These are phyloP conservation scores for Crocallis elinguaria DNA, from an alignment of 2,888 invertebrate genomes.

Conservation along the genomic window DNA sequence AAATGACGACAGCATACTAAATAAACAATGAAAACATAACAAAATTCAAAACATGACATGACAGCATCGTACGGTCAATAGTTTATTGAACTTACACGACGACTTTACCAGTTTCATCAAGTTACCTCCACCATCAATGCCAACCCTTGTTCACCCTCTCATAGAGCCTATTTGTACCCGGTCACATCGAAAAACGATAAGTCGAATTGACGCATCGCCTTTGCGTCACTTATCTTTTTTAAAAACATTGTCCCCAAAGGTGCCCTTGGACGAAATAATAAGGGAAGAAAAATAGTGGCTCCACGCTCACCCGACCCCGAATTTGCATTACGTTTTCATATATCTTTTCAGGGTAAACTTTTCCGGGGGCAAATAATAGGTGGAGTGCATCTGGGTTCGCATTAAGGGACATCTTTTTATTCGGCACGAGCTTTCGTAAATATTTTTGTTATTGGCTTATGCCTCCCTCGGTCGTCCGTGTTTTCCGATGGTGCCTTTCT, in stretches of 20 bases:
- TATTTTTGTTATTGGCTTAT: conserved; percentile 80
- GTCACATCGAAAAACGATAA: conserved; percentile 51
- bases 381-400: conserved; percentile 75
- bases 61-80: conserved; percentile 8
- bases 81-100: conserved; percentile 11
- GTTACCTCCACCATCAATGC: conserved; percentile 9
- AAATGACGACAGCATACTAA: not conserved
- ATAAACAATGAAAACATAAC: not conserved
- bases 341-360: conserved; percentile 65
- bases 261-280: conserved; percentile 58
- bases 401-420: conserved; percentile 83
- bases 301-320: conserved; percentile 54
- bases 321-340: conserved; percentile 79
- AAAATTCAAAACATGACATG: not conserved
- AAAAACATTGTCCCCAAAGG: conserved; percentile 75
- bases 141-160: conserved; percentile 44
- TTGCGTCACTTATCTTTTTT: conserved; percentile 64
- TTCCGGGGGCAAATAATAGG: conserved; percentile 78
- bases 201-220: conserved; percentile 47
- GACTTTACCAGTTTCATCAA: conserved; percentile 13
- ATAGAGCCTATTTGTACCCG: conserved; percentile 37
- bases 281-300: conserved; percentile 63
- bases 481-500: conserved; percentile 57
- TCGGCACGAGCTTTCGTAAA: conserved; percentile 77
- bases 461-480: conserved; percentile 51